phyloP scores from a whole-genome alignment of 2,888 invertebrate genomes.

The Sympetrum striolatum region DNA sequence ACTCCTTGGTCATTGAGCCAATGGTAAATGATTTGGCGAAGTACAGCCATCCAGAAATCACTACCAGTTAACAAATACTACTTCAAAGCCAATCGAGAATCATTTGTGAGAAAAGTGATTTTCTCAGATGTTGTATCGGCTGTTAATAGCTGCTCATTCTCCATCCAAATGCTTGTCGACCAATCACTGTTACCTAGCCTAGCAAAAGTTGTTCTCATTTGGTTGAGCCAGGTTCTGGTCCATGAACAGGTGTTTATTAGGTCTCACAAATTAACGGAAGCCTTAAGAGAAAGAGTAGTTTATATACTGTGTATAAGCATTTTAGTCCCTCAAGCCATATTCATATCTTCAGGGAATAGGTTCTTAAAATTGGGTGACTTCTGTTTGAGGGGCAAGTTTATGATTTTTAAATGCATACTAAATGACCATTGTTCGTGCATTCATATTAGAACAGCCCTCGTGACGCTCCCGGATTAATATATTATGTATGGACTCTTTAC shows the following conservation, averaged over 20 bases:
- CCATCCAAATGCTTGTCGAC: conserved; percentile 31
- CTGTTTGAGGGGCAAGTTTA: conserved; percentile 10
- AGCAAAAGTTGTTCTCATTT: conserved; percentile 15
- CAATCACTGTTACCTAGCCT: conserved; percentile 15
- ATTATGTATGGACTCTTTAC: conserved; percentile 23
- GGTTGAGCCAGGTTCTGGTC: conserved; percentile 24
- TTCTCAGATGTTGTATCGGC: conserved; percentile 5
- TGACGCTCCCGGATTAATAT: conserved; percentile 41
- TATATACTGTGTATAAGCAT: conserved; percentile 12
- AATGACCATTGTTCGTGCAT: conserved; percentile 35
- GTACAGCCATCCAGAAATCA: neutral
- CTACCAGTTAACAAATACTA: neutral
- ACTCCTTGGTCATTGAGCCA: conserved; percentile 26
- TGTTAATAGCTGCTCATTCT: conserved; percentile 31
- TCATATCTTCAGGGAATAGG: conserved; percentile 43
- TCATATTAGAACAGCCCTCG: conserved; percentile 29
- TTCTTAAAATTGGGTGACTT: conserved; percentile 32
- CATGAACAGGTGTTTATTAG: conserved; percentile 4
- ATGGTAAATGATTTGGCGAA: neutral
- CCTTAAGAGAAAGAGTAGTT: conserved; percentile 26
- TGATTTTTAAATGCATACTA: neutral
- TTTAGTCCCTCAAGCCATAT: conserved; percentile 40
- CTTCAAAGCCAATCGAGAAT: neutral
- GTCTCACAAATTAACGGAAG: conserved; percentile 25
- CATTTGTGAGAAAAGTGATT: conserved; percentile 22